Evolutionary conservation across 2,113 vertebrate species (phyloP).

Genomic region (Protobothrops mucrosquamatus): DNA sequence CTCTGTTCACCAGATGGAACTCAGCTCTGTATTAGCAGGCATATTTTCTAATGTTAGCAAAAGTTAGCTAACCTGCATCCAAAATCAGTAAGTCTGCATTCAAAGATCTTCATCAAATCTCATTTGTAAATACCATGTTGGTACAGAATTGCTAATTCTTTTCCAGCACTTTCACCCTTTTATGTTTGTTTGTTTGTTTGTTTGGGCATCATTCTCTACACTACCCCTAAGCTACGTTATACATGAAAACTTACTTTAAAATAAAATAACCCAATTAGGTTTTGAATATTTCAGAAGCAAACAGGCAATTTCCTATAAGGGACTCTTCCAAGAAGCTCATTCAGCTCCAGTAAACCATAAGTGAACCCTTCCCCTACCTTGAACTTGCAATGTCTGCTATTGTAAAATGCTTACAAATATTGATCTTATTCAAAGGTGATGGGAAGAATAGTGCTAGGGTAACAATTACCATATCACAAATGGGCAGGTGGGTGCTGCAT

Average conservation of each 20-base stretch:
- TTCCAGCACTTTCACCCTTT: too few species aligned
- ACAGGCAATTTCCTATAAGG: neutral
- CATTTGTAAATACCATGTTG: neutral
- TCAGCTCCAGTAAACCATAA: neutral
- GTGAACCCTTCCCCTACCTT: neutral
- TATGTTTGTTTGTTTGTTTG: neutral
- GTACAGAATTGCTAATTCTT: neutral
- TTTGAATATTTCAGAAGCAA: neutral
- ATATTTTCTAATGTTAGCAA: neutral
- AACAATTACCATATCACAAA: neutral
- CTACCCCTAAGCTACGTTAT: neutral
- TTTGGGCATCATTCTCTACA: neutral
- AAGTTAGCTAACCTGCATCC: neutral
- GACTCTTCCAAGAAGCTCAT: neutral
- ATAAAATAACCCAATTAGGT: neutral
- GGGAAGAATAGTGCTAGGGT: neutral
- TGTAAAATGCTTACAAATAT: neutral
- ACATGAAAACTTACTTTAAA: neutral
- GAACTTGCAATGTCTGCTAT: neutral
- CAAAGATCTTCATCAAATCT: conserved; percentile 43
- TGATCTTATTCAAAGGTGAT: neutral
- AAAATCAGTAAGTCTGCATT: conserved; percentile 27
- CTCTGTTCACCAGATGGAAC: neutral
- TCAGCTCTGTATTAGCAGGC: too few species aligned
- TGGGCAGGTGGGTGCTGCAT: neutral